phyloP scores from a whole-genome alignment of 2,797 vertebrate species.

The Chloroceryle inda region DNA sequence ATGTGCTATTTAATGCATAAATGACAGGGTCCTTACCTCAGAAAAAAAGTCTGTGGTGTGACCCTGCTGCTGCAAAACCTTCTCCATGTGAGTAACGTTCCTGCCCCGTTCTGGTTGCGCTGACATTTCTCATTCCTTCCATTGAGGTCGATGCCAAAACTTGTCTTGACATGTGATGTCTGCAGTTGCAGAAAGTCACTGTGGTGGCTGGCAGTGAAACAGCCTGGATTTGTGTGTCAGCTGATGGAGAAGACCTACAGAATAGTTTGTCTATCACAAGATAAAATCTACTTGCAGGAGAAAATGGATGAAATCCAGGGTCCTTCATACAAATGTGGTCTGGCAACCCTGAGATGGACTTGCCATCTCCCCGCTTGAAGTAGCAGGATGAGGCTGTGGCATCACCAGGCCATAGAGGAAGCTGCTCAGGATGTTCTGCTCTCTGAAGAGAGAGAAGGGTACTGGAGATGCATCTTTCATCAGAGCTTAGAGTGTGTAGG shows the following conservation, averaged over 20 bases:
- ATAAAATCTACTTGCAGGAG: background rate
- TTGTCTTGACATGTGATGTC: rapidly evolving
- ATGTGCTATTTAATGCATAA: conserved; percentile 15
- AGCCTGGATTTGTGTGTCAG: background rate
- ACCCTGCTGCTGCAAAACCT: background rate
- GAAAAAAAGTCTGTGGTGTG: background rate
- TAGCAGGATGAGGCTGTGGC: background rate
- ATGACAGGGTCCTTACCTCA: background rate
- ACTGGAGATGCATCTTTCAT: background rate
- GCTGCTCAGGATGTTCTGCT: background rate
- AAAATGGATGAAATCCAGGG: background rate
- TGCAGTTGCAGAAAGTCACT: background rate
- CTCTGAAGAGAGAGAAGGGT: background rate
- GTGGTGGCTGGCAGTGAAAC: background rate
- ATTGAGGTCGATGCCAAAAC: background rate
- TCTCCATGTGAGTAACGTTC: background rate
- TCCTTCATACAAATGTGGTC: rapidly evolving
- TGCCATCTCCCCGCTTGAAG: background rate
- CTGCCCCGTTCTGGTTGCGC: background rate
- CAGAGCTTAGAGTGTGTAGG: background rate
- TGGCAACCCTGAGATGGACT: background rate
- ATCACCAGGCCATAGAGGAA: background rate
- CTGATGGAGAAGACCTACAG: background rate
- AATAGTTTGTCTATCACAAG: background rate
- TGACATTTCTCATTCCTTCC: background rate